A percentile compares a stretch with the other conserved stretches of the same genome.
These are phyloP conservation scores for Thalpophila matura DNA, from an alignment of 2,888 invertebrate genomes.

Conservation along the genomic window DNA sequence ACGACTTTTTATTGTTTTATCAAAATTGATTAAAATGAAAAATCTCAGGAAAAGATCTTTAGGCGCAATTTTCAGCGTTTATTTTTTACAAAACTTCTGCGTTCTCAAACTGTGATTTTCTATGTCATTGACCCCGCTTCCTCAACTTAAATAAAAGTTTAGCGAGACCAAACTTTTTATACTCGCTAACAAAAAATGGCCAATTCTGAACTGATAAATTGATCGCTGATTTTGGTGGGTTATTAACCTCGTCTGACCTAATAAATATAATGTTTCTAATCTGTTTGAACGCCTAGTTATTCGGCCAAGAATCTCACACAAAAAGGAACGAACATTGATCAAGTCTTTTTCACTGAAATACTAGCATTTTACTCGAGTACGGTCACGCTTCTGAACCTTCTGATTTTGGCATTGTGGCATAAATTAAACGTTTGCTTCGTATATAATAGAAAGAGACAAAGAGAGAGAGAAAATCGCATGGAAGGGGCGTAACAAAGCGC, in stretches of 20 bases:
- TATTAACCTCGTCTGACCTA: not conserved
- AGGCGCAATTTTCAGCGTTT: too few species aligned
- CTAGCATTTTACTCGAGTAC: too few species aligned
- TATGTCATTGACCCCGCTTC: not conserved
- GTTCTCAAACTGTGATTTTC: slow-evolving; percentile 20
- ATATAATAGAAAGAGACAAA: too few species aligned
- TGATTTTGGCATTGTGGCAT: too few species aligned
- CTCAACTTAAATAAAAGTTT: slow-evolving; percentile 11
- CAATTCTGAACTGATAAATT: not conserved
- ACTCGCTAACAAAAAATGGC: slow-evolving; percentile 4
- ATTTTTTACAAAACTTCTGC: not conserved
- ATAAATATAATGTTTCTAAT: not conserved
- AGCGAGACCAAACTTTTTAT: not conserved
- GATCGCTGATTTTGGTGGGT: not conserved
- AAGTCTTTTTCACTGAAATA: too few species aligned
- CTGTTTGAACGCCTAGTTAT: too few species aligned
- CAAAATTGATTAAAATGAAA: not conserved
- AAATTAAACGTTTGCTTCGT: too few species aligned
- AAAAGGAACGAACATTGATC: too few species aligned
- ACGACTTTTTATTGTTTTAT: not conserved
- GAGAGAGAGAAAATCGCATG: too few species aligned
- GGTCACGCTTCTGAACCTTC: too few species aligned
- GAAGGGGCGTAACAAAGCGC: too few species aligned
- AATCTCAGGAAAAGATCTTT: too few species aligned
- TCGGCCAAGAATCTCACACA: not conserved